phyloP scores from a whole-genome alignment of 2,113 vertebrate species.

The Opisthocomus hoazin region DNA sequence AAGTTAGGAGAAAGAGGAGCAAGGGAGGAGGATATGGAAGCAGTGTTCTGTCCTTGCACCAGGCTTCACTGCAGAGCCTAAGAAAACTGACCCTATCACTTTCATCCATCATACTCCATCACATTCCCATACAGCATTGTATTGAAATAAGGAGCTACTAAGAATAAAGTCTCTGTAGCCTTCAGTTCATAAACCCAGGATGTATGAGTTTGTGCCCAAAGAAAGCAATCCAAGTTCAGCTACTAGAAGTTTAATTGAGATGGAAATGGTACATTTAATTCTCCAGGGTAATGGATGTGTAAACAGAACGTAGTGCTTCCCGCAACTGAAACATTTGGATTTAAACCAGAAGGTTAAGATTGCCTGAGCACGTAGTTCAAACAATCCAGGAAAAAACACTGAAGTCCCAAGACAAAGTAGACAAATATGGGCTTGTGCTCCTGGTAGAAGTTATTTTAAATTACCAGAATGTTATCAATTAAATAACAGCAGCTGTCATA shows the following conservation, averaged over 20 bases:
- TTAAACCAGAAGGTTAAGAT: constrained; percentile 49
- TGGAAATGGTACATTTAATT: constrained; percentile 25
- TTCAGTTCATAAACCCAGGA: background rate
- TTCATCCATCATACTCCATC: background rate
- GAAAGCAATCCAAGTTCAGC: background rate
- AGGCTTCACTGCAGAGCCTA: background rate
- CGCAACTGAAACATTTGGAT: background rate
- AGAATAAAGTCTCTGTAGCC: background rate
- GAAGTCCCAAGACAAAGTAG: background rate
- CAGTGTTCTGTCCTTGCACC: background rate
- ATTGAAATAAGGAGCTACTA: background rate
- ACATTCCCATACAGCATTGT: background rate
- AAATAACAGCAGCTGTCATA: background rate
- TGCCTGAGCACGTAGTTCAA: background rate
- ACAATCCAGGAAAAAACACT: background rate
- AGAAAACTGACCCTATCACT: background rate
- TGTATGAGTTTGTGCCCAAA: background rate
- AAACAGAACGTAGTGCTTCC: background rate
- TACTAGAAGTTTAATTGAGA: constrained; percentile 1
- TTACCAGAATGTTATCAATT: background rate
- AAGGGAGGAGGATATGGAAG: background rate
- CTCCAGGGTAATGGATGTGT: background rate
- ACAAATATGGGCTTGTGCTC: background rate
- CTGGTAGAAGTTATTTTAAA: background rate
- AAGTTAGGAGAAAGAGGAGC: background rate